Conservation (phyloP, 2,888 invertebrate species). For the Drosophila greeni region DNA sequence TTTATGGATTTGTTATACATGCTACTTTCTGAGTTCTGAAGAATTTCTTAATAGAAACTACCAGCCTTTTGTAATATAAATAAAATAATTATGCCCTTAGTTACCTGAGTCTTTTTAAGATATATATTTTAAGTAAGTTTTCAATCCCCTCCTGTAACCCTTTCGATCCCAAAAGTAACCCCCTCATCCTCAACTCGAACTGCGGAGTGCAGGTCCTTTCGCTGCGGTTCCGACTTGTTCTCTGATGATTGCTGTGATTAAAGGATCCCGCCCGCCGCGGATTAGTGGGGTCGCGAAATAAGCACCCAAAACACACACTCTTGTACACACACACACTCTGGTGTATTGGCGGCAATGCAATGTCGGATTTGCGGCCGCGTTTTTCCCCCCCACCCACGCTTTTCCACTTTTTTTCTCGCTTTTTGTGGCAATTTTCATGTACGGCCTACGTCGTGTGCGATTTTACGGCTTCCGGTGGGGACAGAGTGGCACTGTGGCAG, state of each 20-base stretch:
- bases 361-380: conserved; percentile 65
- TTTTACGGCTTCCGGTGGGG: conserved; percentile 59
- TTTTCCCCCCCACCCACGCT: conserved; percentile 6
- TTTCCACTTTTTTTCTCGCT: conserved; percentile 15
- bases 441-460: conserved; percentile 38
- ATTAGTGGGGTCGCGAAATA: conserved; percentile 35
- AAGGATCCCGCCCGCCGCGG: conserved; percentile 27
- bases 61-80: too few species aligned
- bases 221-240: conserved; percentile 9
- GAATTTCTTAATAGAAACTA: too few species aligned
- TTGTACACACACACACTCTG: conserved; percentile 6
- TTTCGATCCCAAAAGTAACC: neutral
- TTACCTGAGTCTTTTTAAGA: too few species aligned
- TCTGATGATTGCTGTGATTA: conserved; percentile 29
- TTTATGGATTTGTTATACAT: too few species aligned
- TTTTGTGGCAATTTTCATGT: conserved; percentile 37
- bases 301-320: conserved; percentile 13
- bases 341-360: conserved; percentile 53
- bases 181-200: neutral
- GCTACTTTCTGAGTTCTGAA: too few species aligned
- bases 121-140: too few species aligned
- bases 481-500: neutral
- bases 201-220: neutral
- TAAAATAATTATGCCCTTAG: too few species aligned
- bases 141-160: neutral